Conservation (phyloP, 2,797 vertebrate species). For the Tapera naevia region DNA sequence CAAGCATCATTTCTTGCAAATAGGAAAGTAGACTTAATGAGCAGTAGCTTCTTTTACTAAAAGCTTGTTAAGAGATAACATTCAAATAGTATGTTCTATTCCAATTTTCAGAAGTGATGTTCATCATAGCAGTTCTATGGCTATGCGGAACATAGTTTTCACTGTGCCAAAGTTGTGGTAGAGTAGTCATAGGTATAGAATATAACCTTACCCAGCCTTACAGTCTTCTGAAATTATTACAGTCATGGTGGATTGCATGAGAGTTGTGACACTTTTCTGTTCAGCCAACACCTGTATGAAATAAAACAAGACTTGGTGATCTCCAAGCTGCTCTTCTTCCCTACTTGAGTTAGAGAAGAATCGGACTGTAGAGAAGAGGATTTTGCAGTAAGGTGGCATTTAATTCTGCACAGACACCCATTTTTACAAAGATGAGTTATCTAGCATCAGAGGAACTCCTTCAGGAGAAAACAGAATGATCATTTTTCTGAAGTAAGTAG, state of each 20-base stretch:
- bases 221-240: background rate
- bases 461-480: background rate
- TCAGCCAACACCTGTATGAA: background rate
- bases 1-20: background rate
- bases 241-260: background rate
- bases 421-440: background rate
- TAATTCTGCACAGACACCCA: background rate
- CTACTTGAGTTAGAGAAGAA: background rate
- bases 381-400: background rate
- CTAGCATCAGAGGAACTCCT: background rate
- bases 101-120: background rate
- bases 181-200: background rate
- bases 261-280: background rate
- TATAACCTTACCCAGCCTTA: background rate
- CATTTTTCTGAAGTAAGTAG: background rate
- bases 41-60: background rate
- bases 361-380: background rate
- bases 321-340: background rate
- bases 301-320: background rate
- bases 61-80: background rate
- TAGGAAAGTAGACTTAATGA: background rate
- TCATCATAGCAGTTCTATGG: background rate
- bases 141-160: background rate
- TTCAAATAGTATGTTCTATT: background rate
- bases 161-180: background rate